Evolutionary conservation across 2,113 vertebrate species (phyloP).

Genomic region (Recurvirostra avosetta): DNA sequence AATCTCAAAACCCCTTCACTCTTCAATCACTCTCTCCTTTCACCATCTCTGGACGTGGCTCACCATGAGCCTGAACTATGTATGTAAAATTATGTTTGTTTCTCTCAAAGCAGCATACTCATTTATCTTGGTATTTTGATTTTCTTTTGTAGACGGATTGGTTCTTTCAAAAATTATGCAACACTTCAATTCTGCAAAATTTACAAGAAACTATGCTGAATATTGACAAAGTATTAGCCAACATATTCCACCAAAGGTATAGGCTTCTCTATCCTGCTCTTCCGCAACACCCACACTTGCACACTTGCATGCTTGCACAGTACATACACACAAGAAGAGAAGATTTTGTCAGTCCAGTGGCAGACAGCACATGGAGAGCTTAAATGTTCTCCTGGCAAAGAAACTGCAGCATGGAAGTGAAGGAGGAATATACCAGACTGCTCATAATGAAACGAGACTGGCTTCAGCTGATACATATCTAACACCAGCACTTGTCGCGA

Average conservation of each 20-base stretch:
- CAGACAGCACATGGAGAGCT: fast-evolving
- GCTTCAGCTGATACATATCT: fast-evolving
- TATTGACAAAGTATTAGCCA: background rate
- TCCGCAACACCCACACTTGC: background rate
- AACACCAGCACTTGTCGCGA: background rate
- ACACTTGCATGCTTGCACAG: background rate
- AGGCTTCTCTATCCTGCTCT: background rate
- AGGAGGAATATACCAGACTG: background rate
- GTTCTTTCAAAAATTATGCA: background rate
- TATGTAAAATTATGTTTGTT: background rate
- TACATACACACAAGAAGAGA: background rate
- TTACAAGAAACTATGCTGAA: background rate
- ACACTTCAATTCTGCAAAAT: background rate
- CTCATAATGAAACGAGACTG: background rate
- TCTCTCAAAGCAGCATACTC: background rate
- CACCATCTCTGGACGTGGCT: background rate
- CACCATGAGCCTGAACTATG: background rate
- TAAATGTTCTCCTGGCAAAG: background rate
- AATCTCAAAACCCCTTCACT: background rate
- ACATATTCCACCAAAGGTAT: background rate
- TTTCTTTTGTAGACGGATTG: background rate
- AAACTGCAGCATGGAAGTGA: background rate
- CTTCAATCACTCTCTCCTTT: background rate
- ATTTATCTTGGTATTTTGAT: background rate
- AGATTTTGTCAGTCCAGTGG: background rate